Evolutionary conservation across 2,888 invertebrate genomes (phyloP).

Genomic region (Lysandra bellargus): DNA sequence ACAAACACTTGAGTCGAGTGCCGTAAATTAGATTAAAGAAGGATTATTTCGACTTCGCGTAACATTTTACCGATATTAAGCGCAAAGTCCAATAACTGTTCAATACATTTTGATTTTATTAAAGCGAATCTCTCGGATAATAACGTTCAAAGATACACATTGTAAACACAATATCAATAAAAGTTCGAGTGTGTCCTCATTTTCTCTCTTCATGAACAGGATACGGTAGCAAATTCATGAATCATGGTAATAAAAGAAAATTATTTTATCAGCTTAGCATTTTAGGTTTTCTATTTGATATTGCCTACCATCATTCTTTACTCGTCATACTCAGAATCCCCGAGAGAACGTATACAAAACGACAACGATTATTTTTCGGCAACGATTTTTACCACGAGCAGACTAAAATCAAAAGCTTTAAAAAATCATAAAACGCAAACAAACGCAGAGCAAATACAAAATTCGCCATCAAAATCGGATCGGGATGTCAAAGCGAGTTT

Average conservation of each 20-base stretch:
- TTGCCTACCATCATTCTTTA: too few species aligned
- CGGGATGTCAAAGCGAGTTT: constrained; percentile 30
- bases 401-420: neutral
- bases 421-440: constrained; percentile 10
- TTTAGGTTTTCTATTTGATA: too few species aligned
- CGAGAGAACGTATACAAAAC: neutral
- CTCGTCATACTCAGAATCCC: neutral
- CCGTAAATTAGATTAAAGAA: constrained; percentile 25
- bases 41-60: constrained; percentile 12
- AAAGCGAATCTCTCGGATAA: constrained; percentile 8
- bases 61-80: constrained; percentile 25
- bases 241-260: neutral
- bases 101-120: constrained; percentile 11
- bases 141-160: neutral
- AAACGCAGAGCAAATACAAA: constrained; percentile 20
- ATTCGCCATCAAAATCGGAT: constrained; percentile 31
- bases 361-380: too few species aligned
- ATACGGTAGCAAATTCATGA: neutral
- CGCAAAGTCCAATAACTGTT: constrained; percentile 7
- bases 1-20: constrained; percentile 17
- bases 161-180: neutral
- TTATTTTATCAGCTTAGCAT: too few species aligned
- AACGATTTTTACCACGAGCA: neutral
- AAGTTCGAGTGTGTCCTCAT: constrained; percentile 8
- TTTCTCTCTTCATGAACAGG: neutral